A percentile compares a stretch with the other conserved stretches of the same genome.
Conservation (phyloP, 2,888 invertebrate species). For the Acleris literana region DNA sequence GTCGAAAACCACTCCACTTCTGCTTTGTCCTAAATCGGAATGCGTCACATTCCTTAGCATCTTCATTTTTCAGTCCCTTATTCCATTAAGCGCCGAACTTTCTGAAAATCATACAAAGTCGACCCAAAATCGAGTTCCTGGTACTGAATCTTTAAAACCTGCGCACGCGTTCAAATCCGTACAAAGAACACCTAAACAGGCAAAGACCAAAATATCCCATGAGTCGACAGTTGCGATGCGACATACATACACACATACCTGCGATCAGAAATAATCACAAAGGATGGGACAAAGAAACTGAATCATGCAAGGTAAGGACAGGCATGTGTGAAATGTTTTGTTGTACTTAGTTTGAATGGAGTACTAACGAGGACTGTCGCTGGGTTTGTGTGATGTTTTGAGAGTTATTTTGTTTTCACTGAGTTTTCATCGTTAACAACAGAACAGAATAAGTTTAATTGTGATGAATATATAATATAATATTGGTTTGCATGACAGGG, state of each 20-base stretch:
- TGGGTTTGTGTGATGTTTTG: constrained; percentile 19
- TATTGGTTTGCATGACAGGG: too few relatives aligned
- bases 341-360: constrained; percentile 13
- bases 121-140: too few relatives aligned
- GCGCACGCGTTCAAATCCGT: constrained; percentile 3
- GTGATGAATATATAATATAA: too few relatives aligned
- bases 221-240: constrained; percentile 46
- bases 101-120: too few relatives aligned
- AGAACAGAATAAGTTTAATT: too few relatives aligned
- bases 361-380: constrained; percentile 31
- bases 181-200: constrained; percentile 42
- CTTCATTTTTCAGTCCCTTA: too few relatives aligned
- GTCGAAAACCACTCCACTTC: too few relatives aligned
- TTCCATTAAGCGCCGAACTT: too few relatives aligned
- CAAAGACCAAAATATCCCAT: constrained; percentile 47
- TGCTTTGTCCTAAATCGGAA: too few relatives aligned
- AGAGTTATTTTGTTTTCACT: not conserved
- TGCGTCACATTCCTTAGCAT: too few relatives aligned
- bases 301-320: constrained; percentile 35
- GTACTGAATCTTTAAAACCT: too few relatives aligned
- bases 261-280: constrained; percentile 66
- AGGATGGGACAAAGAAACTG: constrained; percentile 60
- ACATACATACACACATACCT: constrained; percentile 40
- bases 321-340: constrained; percentile 28
- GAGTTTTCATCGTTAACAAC: not conserved